Evolutionary conservation across 2,888 invertebrate genomes (phyloP), one percentile per base, ranked within the genome.

Genomic region (Omphaloscelis lunosa): DNA sequence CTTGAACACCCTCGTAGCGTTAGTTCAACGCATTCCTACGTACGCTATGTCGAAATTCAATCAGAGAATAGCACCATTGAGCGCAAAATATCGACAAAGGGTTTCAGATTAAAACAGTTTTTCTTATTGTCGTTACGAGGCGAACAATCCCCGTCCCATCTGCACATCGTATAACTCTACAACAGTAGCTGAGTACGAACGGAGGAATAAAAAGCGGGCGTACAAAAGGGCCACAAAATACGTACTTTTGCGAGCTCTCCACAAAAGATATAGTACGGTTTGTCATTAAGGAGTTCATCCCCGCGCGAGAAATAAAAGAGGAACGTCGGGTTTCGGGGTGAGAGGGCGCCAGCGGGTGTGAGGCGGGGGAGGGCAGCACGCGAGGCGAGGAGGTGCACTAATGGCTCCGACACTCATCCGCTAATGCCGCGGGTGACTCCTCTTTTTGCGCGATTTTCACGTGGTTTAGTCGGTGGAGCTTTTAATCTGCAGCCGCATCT

Each of bases 281-380:
- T 96, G 96, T 96, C 96, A 96, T 96, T 96, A 96, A 96, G 96
- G 96, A 96, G 96, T 96, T 96, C 96, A 96, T 96, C 96, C 96
- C 96, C 95, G 95, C 95, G 95, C 96, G 95, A 95, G 96, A 96
- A 96, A 96, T 96, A 96, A 96, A 96, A 96, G 96, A 96, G 96
- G 95, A 94, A 94, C 94, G 94, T 91, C 89, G 94, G 93, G 92
- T 93, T 93, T 93, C 91, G 91, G 93, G 93, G 93, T 90, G 92
- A 92, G 87, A 88, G 91, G 91, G 91, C 83, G 89, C 85, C 84
- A 83, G 85, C 84, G 89, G 84, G 86, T 79, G 84, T 90, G 88
- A 82, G 87, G 85, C 71, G 84, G 79, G 79, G 88, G 86, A 75
- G 83, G 67, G 29, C 45, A 53, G 77, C 82, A 72, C 77, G 83